Evolutionary conservation across 64 coral and sea anemone species (phyloP), one percentile per base, ranked within the genome.

Genomic region (Orbicella faveolata): DNA sequence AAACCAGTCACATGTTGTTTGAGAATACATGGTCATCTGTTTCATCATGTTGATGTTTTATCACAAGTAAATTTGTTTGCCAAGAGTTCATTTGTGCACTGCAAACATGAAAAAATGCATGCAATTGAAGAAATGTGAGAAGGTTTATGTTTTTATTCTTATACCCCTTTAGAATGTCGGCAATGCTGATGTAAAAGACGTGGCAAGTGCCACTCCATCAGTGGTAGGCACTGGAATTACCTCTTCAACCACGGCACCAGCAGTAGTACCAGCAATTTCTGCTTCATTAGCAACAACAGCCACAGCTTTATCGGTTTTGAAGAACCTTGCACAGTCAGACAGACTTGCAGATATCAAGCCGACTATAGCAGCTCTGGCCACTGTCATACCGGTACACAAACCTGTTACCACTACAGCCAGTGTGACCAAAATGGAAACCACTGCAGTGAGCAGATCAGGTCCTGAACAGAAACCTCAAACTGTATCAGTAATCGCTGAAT

Each of bases 401-500:
- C 92, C 92, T 8, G 26, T 89, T 34, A 87, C 89, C 57, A 94
- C 87, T 5, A 68, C 80, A 14, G 92, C 87, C 34, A 52, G 25
- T 44, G 80, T 44, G 52, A 94, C 92, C 35, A 81, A 72, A 78
- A 94, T 94, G 92, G 92, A 94, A 68, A 89, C 54, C 17, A 94
- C 92, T 36, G 82, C 80, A 51, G 87, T 77, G 66, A 57, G 64
- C 44, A 64, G 92, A 73, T 44, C 80, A 52, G 80, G 65, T 11
- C 75, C 75, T 33, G 83, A 85, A 59, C 79, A 76, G 15, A 61
- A 70, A 84, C 72, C 67, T 37, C 81, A 81, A 79, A 68, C 44
- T 21, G 70, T 76, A 3, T 59, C 83, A 36, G 44, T 85, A 77
- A 78, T 89, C 52, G 39, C 87, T 18, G 83, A 59, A 48, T 63